Base-by-base conservation (phyloP, 2,888 invertebrate species). In the Catocala sponsa region DNA sequence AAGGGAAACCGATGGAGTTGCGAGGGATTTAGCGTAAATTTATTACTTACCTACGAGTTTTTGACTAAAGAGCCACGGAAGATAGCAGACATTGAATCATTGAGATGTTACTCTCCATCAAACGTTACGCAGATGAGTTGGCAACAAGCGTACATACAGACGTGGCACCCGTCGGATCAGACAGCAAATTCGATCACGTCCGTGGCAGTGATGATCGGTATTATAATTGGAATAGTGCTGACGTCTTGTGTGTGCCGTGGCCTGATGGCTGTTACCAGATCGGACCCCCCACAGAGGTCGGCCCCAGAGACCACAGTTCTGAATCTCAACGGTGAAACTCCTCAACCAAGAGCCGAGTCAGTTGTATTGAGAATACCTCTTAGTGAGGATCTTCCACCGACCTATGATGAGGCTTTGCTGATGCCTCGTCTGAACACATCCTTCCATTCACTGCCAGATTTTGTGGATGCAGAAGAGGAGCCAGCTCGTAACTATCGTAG, bases 1-100 rank as follows among this genome's bases (percentile, higher is more conserved):
- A 95, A 95, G 44, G 97, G 97, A 73, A 97, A 97, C 91, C 96
- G 96, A 1, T 97, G 97, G 97, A 95, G 95, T 69, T 97, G 97
- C 80, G 96, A 97, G 62, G 97, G 97, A 69, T 91, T 94, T 44
- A 92, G 94, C 58, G 79, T 88, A 0, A 94, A 95, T 51, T 94
- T 97, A 52, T 88, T 95, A 44, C 86, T 95, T 0, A 95, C 96
- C 49, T 97, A 95, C 70, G 94, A 95, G 43, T 97, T 91, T 86
- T 81, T 97, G 49, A 95, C 95, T 0, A 90, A 91, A 35, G 91
- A 93, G 6, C 95, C 96, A 1, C 78, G 94, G 0, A 96, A 95
- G 74, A 92, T 94, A 1, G 80, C 76, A 10, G 91, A 91, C 46
- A 83, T 67, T 9, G 85, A 85, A 7, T 90, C 94, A 7, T 82